These are phyloP conservation scores for Megalops cyprinoides DNA, from an alignment of 2,797 vertebrate species.

Conservation along the genomic window DNA sequence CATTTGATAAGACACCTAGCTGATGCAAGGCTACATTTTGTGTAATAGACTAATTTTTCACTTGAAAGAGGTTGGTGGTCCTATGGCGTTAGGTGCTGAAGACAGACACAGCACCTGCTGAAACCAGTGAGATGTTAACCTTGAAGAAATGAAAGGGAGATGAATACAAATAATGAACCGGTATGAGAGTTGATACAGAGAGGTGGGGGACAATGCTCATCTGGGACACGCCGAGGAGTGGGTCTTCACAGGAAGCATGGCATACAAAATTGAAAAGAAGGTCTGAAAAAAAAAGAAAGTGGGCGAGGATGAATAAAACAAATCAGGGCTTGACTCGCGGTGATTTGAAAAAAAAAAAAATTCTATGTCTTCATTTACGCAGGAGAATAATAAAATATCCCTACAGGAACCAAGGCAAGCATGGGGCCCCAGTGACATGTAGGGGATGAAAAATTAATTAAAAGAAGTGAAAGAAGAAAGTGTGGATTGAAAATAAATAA, in stretches of 20 bases:
- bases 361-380: slow-evolving; percentile 77
- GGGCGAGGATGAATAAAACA: slow-evolving; percentile 76
- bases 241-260: slow-evolving; percentile 60
- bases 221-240: slow-evolving; percentile 55
- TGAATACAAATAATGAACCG: slow-evolving; percentile 67
- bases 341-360: slow-evolving; percentile 77
- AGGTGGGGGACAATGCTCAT: slow-evolving; percentile 59
- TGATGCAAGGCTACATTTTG: slow-evolving; percentile 27
- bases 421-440: slow-evolving; percentile 64
- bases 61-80: slow-evolving; percentile 30
- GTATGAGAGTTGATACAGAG: slow-evolving; percentile 63
- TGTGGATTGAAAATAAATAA: slow-evolving; percentile 57
- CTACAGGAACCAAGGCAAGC: slow-evolving; percentile 67
- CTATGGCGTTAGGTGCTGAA: slow-evolving; percentile 36
- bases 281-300: slow-evolving; percentile 56
- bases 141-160: slow-evolving; percentile 38
- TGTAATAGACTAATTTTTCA: slow-evolving; percentile 31
- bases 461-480: slow-evolving; percentile 67
- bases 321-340: slow-evolving; percentile 67
- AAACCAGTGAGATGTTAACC: slow-evolving; percentile 44
- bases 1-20: slow-evolving; percentile 31
- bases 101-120: slow-evolving; percentile 38
- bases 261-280: slow-evolving; percentile 74
- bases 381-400: slow-evolving; percentile 69
- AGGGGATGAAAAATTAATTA: slow-evolving; percentile 82